These are phyloP conservation scores for Bufo bufo DNA, from an alignment of 2,113 vertebrate species.

Conservation along the genomic window DNA sequence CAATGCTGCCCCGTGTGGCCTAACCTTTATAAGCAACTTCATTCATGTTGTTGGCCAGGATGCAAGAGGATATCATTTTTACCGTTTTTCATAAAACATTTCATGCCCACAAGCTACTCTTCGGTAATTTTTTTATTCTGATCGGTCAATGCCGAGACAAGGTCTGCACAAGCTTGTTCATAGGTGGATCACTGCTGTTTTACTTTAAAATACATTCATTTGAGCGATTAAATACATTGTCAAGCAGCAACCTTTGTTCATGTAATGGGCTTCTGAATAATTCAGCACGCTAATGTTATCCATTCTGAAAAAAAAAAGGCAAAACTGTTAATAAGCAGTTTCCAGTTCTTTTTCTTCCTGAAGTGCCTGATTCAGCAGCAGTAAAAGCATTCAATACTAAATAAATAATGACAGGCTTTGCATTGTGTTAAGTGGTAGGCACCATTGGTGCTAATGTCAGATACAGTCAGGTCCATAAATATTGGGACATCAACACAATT, in stretches of 20 bases:
- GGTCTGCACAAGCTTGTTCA: background rate
- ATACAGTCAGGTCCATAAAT: too few species aligned
- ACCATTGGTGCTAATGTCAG: background rate
- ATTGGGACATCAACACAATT: too few species aligned
- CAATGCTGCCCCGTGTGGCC: too few species aligned
- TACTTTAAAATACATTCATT: background rate
- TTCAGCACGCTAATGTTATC: slow-evolving; percentile 6
- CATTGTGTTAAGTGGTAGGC: slow-evolving; percentile 1
- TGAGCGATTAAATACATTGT: background rate
- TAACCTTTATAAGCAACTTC: too few species aligned
- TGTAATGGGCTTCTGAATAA: slow-evolving; percentile 33
- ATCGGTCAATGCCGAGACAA: background rate
- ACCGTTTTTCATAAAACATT: too few species aligned
- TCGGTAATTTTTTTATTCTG: background rate
- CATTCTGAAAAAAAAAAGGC: background rate
- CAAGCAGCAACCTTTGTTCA: slow-evolving; percentile 9
- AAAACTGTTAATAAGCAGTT: slow-evolving; percentile 22
- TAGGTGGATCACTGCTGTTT: background rate
- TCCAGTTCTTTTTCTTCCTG: slow-evolving; percentile 10
- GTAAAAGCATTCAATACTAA: background rate
- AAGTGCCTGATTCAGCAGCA: slow-evolving; percentile 28
- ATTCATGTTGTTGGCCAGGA: too few species aligned
- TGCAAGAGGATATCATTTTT: too few species aligned
- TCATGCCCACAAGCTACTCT: too few species aligned
- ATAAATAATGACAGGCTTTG: slow-evolving; percentile 26